Percentiles rank a stretch among this genome's conserved stretches.
These are phyloP conservation scores for Tapirus terrestris DNA, from an alignment of 2,113 vertebrate genomes.

Conservation along the genomic window DNA sequence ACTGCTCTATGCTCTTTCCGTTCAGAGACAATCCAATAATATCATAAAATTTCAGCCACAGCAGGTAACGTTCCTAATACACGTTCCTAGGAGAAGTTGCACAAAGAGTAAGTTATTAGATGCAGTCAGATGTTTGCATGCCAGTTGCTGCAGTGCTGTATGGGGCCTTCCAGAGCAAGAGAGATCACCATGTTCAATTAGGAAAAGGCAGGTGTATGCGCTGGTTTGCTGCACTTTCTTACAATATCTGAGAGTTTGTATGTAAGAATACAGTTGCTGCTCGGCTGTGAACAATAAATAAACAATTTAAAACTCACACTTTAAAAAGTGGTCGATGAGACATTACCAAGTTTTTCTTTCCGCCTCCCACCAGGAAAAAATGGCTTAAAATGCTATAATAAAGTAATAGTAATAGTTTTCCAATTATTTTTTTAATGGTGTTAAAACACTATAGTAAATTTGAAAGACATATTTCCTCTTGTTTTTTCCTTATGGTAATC, in stretches of 20 bases:
- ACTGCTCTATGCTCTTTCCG: rapidly evolving
- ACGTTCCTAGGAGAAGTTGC: not conserved
- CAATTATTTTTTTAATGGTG: not conserved
- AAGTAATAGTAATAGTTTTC: not conserved
- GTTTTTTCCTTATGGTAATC: not conserved
- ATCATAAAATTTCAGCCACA: rapidly evolving
- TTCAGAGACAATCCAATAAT: rapidly evolving
- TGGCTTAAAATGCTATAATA: not conserved
- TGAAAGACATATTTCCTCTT: not conserved
- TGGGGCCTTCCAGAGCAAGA: rapidly evolving
- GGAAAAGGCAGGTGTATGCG: rapidly evolving
- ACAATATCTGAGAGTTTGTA: rapidly evolving
- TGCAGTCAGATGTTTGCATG: rapidly evolving
- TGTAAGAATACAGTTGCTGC: rapidly evolving
- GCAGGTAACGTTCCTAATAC: not conserved
- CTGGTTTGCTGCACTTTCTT: rapidly evolving
- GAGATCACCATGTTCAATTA: rapidly evolving
- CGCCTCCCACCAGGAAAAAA: not conserved
- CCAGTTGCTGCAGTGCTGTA: rapidly evolving
- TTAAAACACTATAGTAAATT: not conserved
- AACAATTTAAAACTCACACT: not conserved
- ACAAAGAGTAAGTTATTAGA: rapidly evolving
- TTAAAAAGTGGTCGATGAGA: not conserved
- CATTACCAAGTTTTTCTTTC: not conserved
- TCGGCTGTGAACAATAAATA: not conserved